These are phyloP conservation scores for Hypena proboscidalis DNA, from an alignment of 2,888 invertebrate species.

Conservation along the genomic window DNA sequence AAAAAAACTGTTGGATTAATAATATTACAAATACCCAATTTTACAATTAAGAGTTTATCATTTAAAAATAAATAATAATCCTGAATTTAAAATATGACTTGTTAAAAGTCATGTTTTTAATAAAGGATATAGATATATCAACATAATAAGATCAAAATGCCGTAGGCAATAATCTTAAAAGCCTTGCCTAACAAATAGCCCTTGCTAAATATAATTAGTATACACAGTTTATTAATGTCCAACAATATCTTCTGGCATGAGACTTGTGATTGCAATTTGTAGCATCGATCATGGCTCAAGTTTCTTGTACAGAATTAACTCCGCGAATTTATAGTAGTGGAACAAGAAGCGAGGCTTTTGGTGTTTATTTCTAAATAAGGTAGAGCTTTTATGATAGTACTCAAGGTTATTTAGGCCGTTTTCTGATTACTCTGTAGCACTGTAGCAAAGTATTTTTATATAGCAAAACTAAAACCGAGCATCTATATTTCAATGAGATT, in stretches of 20 bases:
- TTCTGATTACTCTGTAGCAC: too few species aligned
- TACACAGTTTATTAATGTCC: conserved; percentile 41
- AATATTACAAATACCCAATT: too few species aligned
- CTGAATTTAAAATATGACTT: too few species aligned
- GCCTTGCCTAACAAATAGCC: conserved; percentile 27
- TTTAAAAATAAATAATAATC: too few species aligned
- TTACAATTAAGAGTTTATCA: too few species aligned
- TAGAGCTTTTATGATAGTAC: too few species aligned
- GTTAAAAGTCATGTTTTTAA: background rate
- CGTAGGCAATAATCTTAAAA: conserved; percentile 23
- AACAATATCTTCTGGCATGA: conserved; percentile 35
- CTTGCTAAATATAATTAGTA: conserved; percentile 37
- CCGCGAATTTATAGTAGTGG: background rate
- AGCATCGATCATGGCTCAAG: conserved; percentile 37
- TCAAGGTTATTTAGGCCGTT: too few species aligned
- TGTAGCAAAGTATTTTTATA: too few species aligned
- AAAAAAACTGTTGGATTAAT: too few species aligned
- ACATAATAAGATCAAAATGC: conserved; percentile 6
- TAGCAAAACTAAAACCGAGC: too few species aligned
- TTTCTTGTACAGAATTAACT: conserved; percentile 11
- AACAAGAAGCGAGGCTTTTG: background rate
- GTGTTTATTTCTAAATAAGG: too few species aligned
- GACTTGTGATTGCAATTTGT: conserved; percentile 60
- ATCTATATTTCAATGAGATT: too few species aligned
- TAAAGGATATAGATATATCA: background rate